Evolutionary conservation across 1,140 invertebrate genomes (phyloP), one percentile per base, ranked within the genome.

Genomic region (Lasioglossum albipes): DNA sequence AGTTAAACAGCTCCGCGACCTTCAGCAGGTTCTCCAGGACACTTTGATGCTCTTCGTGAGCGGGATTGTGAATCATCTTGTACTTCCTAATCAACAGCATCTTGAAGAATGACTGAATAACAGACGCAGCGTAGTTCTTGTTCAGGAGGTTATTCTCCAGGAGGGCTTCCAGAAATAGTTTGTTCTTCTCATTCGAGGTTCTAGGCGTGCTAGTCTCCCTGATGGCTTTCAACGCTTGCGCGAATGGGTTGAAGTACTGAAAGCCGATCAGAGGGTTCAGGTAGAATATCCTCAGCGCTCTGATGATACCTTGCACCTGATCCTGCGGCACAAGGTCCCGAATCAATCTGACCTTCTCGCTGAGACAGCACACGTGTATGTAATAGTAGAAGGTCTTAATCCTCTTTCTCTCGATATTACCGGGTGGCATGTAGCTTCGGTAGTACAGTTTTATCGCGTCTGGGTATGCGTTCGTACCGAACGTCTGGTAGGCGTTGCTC

Each of bases 361-460:
- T 67, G 7, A 87, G 52, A 59, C 92, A 92, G 2, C n/a, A 71
- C 9, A 78, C 49, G 49, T 92, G 91, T 61, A 92, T 80, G 7
- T 61, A 41, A 22, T 72, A 66, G 20, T 70, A 27, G 20, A 87
- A 62, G 27, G 64, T 36, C 66, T 87, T 89, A 13, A 72, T 36
- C 2, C 22, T 22, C 4, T 20, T 73, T 78, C 27, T 31, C 7
- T 16, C 0, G 2, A 9, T 54, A 18, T 20, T 9, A 2, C 2
- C 22, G 13, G 68, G 22, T 42, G 89, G 89, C 85, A 87, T 84
- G 76, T 91, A 93, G 9, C 86, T 88, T 9, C 59, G 78, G 66
- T 91, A 91, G 49, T 88, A 92, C 36, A 45, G 22, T 41, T 71
- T 85, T n/a, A 91, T 76, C 9, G 65, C 67, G 20, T 9, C n/a